These are phyloP conservation scores for Cylloceria caligata DNA, from an alignment of 2,888 invertebrate genomes.

Conservation along the genomic window DNA sequence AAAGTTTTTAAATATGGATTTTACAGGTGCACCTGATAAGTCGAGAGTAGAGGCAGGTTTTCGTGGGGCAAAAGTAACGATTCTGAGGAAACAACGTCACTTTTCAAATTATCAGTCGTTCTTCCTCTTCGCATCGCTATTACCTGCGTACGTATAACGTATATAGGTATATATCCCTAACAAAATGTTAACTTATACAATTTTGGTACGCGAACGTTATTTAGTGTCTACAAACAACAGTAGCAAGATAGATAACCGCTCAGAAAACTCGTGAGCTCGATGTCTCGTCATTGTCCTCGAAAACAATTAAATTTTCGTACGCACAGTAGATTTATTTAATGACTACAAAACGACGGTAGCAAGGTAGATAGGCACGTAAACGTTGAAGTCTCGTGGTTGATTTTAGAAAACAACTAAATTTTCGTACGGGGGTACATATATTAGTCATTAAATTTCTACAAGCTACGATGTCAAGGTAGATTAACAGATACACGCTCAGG, in stretches of 20 bases:
- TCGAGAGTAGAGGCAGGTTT: not conserved
- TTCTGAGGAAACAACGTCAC: not conserved
- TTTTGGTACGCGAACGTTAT: not conserved
- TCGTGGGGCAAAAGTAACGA: constrained; percentile 11
- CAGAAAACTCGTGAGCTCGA: not conserved
- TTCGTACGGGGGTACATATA: no score
- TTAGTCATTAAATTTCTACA: no score
- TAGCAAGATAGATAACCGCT: not conserved
- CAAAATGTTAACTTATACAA: no score
- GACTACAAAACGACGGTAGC: not conserved
- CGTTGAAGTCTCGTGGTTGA: constrained; percentile 1
- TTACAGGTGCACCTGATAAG: constrained; percentile 9
- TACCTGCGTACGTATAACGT: not conserved
- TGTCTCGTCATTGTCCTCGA: not conserved
- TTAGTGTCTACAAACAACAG: not conserved
- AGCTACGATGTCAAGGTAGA: no score
- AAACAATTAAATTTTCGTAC: no score
- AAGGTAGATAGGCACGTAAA: not conserved
- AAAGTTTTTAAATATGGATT: constrained; percentile 38
- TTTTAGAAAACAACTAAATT: no score
- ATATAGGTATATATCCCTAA: not conserved
- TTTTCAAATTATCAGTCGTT: not conserved
- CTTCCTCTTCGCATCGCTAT: not conserved
- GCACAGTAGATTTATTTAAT: not conserved
- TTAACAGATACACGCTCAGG: no score